phyloP scores from a whole-genome alignment of 2,888 invertebrate species.

The Diarsia rubi region DNA sequence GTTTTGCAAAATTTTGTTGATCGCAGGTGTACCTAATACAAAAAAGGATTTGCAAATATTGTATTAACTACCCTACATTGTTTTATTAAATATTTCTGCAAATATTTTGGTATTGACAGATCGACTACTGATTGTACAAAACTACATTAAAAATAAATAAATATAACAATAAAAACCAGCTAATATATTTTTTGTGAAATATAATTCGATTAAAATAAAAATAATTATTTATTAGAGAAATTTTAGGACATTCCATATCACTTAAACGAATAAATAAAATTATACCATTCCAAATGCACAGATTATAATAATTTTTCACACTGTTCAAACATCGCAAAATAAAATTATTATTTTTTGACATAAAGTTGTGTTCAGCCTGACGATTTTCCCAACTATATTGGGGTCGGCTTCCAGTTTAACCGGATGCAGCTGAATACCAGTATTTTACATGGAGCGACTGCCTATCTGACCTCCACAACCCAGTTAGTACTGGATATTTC shows the following conservation, averaged over 20 bases:
- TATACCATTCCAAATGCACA: constrained; percentile 43
- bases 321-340: constrained; percentile 30
- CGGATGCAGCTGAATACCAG: neutral
- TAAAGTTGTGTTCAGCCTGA: constrained; percentile 44
- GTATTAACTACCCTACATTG: neutral
- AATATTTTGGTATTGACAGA: constrained; percentile 23
- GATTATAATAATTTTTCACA: constrained; percentile 26
- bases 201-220: constrained; percentile 27
- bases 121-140: constrained; percentile 40
- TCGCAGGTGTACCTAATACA: too few relatives aligned
- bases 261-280: constrained; percentile 1
- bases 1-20: neutral
- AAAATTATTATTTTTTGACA: constrained; percentile 43
- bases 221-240: constrained; percentile 36
- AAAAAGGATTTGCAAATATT: too few relatives aligned
- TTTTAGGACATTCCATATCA: constrained; percentile 56
- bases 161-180: constrained; percentile 32
- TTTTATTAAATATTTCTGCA: neutral
- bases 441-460: neutral
- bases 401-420: neutral
- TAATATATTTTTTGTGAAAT: constrained; percentile 50
- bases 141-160: constrained; percentile 44
- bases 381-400: neutral
- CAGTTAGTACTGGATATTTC: neutral
- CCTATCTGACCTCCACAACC: neutral